Evolutionary conservation across 1,140 invertebrate species (phyloP).

Genomic region (Cotesia typhae): DNA sequence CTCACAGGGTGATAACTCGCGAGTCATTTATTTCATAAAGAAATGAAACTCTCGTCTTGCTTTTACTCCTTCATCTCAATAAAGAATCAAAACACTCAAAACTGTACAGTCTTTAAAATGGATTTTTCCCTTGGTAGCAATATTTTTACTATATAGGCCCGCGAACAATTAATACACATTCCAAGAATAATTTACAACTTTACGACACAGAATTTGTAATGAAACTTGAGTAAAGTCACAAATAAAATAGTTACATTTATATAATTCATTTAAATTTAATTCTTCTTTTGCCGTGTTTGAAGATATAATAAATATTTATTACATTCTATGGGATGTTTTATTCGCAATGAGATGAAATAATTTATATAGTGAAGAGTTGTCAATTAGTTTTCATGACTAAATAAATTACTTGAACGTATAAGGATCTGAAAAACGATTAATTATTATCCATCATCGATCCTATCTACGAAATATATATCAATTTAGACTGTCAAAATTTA

Average conservation of each 20-base stretch:
- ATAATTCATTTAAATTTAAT: conserved; percentile 4
- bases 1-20: conserved; percentile 63
- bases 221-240: not conserved
- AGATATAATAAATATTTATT: too few relatives aligned
- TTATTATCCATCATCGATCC: too few relatives aligned
- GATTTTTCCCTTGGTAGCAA: conserved; percentile 43
- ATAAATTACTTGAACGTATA: too few relatives aligned
- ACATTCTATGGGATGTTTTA: too few relatives aligned
- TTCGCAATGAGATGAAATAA: too few relatives aligned
- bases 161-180: conserved; percentile 42
- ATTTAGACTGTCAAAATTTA: too few relatives aligned
- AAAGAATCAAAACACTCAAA: conserved; percentile 55
- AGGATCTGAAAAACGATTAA: too few relatives aligned
- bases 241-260: not conserved
- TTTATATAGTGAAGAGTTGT: too few relatives aligned
- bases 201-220: not conserved
- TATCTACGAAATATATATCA: too few relatives aligned
- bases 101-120: conserved; percentile 43
- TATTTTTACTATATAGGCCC: conserved; percentile 25
- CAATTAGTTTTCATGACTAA: too few relatives aligned
- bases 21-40: conserved; percentile 63
- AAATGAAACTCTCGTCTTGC: conserved; percentile 55
- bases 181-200: not conserved
- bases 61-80: conserved; percentile 60
- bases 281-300: too few relatives aligned